Base-by-base conservation (phyloP, 35 echinoderm and acorn worm genomes). In the Heliocidaris erythrogramma region DNA sequence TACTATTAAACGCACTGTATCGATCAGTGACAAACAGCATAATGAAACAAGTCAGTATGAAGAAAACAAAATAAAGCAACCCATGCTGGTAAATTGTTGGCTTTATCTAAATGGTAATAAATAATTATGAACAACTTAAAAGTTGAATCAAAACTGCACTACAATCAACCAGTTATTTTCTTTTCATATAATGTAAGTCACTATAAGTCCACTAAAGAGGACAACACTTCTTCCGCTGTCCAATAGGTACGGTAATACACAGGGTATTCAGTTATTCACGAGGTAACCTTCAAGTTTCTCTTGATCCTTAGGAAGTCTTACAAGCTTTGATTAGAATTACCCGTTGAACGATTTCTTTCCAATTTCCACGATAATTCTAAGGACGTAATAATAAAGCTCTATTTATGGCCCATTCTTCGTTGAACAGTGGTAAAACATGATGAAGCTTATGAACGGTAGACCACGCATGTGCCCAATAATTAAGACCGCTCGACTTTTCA, bases 291-390 rank as follows among this genome's bases (percentile, higher is more conserved):
- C 65, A n/a, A n/a, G 65, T 78, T 78, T 78, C 17, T 78, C 27
- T 78, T 78, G 65, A 78, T 78, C 21, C 21, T 18, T 78, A 18
- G 65, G 65, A 78, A 78, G 65, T 24, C 65, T n/a, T 5, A 78
- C 65, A 78, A 78, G 65, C 65, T 78, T 78, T 78, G 65, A 78
- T 78, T 78, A 21, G 17, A 78, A 78, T 78, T 78, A 21, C n/a
- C 65, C 65, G 21, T 78, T 78, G 65, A 78, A 78, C 65, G 65
- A 78, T 78, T 78, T 78, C 65, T 78, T 78, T 78, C 65, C 21
- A 78, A 78, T 78, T 78, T 78, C 18, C 17, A 78, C 65, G 65
- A 78, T 78, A 21, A 78, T 78, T 78, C 18, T n/a, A 78, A 27
- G 65, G 65, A 24, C 17, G 27, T 18, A 27, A 7, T 2, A 78